Conservation (phyloP, 2,888 invertebrate genomes). For the Unio delphinus region DNA sequence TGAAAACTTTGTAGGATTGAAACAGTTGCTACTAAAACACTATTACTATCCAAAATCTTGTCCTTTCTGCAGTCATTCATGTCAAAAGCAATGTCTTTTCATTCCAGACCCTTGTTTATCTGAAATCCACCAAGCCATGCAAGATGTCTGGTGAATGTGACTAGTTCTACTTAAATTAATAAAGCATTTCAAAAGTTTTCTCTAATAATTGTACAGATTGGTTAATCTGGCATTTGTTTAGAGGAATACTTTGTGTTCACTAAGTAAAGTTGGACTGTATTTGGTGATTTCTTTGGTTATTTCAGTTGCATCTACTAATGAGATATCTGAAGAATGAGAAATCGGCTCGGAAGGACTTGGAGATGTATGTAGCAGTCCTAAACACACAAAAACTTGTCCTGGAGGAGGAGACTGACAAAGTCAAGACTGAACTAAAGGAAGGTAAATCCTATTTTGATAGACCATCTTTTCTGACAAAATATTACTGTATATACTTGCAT, state of each 20-base stretch:
- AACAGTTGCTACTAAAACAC: neutral
- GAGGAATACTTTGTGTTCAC: conserved; percentile 3
- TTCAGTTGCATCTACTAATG: conserved; percentile 71
- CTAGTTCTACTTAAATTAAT: too few species aligned
- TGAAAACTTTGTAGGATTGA: too few species aligned
- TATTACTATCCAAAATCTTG: too few species aligned
- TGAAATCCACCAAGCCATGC: too few species aligned
- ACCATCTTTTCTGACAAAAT: too few species aligned
- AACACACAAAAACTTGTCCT: conserved; percentile 73
- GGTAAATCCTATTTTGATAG: conserved; percentile 41
- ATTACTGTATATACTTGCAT: too few species aligned
- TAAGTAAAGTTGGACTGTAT: neutral
- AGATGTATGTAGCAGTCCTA: conserved; percentile 74
- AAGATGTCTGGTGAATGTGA: too few species aligned
- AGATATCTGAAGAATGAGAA: conserved; percentile 73
- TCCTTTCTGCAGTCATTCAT: too few species aligned
- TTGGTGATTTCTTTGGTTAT: conserved; percentile 1
- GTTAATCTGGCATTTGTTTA: neutral
- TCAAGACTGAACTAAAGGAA: conserved; percentile 69
- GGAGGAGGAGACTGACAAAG: conserved; percentile 72
- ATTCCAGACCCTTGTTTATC: too few species aligned
- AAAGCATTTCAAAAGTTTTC: too few species aligned
- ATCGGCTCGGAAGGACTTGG: conserved; percentile 72
- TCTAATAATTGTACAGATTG: too few species aligned
- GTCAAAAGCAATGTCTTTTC: too few species aligned